Percentiles rank a stretch among this genome's conserved stretches.
Conservation (phyloP, 2,113 vertebrate genomes). For the Daubentonia madagascariensis region DNA sequence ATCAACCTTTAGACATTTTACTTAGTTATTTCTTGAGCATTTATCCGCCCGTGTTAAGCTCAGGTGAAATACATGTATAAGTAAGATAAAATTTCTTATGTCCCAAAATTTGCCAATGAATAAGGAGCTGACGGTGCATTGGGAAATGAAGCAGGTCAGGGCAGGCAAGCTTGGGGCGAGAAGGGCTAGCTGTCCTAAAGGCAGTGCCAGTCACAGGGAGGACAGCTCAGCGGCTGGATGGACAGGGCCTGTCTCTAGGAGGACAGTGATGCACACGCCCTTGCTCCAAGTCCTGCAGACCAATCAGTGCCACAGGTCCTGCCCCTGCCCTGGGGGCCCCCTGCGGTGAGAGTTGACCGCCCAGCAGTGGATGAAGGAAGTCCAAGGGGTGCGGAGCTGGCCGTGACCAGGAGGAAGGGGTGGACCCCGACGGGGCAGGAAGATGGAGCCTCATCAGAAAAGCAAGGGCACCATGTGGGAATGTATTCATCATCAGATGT, state of each 20-base stretch:
- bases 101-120: neutral
- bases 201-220: rapidly evolving
- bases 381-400: neutral
- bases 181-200: neutral
- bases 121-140: neutral
- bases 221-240: neutral
- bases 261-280: neutral
- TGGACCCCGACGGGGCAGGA: neutral
- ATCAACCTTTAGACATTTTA: neutral
- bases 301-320: neutral
- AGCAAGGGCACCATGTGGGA: rapidly evolving
- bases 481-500: neutral
- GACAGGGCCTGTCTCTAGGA: neutral
- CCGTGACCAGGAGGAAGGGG: rapidly evolving
- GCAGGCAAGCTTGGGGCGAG: neutral
- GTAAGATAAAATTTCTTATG: neutral
- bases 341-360: neutral
- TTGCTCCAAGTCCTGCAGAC: neutral
- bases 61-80: neutral
- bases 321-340: neutral
- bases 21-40: neutral
- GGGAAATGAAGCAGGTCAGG: neutral
- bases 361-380: too few species aligned
- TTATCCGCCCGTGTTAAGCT: neutral
- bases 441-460: neutral